Conservation (phyloP, 2,888 invertebrate genomes). For the Sinodicranocentrus sp. region DNA sequence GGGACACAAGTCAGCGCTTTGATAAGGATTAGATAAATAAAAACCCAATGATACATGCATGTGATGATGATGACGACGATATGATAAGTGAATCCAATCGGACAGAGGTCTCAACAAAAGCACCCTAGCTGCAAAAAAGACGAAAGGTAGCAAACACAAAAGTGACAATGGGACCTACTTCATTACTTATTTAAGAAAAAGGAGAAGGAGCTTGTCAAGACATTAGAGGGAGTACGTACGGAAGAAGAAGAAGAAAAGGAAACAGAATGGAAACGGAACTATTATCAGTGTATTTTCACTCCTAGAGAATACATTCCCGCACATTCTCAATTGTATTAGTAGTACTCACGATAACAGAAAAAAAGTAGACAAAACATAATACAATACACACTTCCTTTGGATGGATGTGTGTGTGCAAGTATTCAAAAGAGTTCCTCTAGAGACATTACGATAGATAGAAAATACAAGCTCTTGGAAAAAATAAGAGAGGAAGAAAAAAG, state of each 20-base stretch:
- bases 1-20: conserved; percentile 47
- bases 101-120: conserved; percentile 39
- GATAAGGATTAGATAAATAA: conserved; percentile 51
- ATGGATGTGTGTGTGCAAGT: conserved; percentile 7
- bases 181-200: conserved; percentile 58
- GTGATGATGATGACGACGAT: conserved; percentile 43
- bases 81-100: conserved; percentile 70
- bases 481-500: conserved; percentile 25
- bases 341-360: conserved; percentile 28
- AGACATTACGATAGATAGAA: conserved; percentile 46
- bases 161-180: conserved; percentile 42
- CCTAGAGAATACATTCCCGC: no score
- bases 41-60: conserved; percentile 36
- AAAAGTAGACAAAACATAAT: conserved; percentile 11
- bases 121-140: conserved; percentile 13
- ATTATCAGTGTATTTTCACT: conserved; percentile 56
- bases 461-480: conserved; percentile 53
- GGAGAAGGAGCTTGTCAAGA: conserved; percentile 52
- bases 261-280: conserved; percentile 57
- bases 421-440: conserved; percentile 57
- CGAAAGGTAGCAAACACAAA: conserved; percentile 37
- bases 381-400: background rate
- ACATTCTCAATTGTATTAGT: background rate
- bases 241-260: conserved; percentile 30
- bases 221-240: conserved; percentile 31